Conservation (phyloP, 2,888 invertebrate species). For the Drosophila mercatorum region DNA sequence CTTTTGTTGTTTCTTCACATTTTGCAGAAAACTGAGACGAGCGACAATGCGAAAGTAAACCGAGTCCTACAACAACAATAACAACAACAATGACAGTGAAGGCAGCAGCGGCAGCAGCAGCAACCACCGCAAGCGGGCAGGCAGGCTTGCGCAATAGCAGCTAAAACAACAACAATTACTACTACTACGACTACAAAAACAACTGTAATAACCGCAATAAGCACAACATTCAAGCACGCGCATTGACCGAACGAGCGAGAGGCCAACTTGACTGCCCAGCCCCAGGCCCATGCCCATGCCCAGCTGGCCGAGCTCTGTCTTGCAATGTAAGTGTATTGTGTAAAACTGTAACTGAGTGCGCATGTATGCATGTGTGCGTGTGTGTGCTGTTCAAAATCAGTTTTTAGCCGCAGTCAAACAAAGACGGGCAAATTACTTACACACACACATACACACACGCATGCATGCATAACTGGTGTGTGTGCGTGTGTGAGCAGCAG, state of each 20-base stretch:
- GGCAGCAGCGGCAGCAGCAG: slow-evolving; percentile 37
- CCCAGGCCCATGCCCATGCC: slow-evolving; percentile 36
- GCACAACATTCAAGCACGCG: slow-evolving; percentile 70
- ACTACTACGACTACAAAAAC: slow-evolving; percentile 3
- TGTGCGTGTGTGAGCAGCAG: slow-evolving; percentile 30
- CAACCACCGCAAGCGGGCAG: slow-evolving; percentile 30
- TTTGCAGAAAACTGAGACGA: slow-evolving; percentile 72
- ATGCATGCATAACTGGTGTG: not conserved
- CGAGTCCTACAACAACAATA: slow-evolving; percentile 38
- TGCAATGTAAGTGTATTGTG: slow-evolving; percentile 34
- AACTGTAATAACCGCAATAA: slow-evolving; percentile 29
- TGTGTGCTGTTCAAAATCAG: slow-evolving; percentile 32
- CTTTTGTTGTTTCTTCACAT: slow-evolving; percentile 54
- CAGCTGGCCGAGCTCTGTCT: slow-evolving; percentile 47
- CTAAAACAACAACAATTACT: slow-evolving; percentile 24
- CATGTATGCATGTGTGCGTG: slow-evolving; percentile 16
- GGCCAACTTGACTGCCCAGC: slow-evolving; percentile 55
- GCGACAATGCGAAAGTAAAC: slow-evolving; percentile 72
- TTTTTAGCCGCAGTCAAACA: slow-evolving; percentile 24
- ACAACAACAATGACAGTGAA: slow-evolving; percentile 54
- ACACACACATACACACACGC: not conserved
- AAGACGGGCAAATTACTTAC: slow-evolving; percentile 20
- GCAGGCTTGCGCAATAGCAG: slow-evolving; percentile 46
- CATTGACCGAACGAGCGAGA: slow-evolving; percentile 58
- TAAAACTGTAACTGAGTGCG: slow-evolving; percentile 1